Evolutionary conservation across 1,140 invertebrate genomes (phyloP), one percentile per base, ranked within the genome.

Genomic region (Monochamus saltuarius): DNA sequence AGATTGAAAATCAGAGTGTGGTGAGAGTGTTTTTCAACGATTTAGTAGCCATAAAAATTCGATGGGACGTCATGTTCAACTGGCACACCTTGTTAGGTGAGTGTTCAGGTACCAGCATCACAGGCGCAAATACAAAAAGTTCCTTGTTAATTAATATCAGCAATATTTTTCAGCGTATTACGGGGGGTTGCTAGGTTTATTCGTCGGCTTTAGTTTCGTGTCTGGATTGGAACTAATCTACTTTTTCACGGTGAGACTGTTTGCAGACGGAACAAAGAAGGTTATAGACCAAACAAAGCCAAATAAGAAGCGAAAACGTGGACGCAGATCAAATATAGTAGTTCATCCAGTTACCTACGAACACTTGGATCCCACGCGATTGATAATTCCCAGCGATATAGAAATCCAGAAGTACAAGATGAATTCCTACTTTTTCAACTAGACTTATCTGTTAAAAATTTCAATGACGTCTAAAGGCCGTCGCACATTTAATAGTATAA

Each of bases 141-240:
- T 60, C 35, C 39, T 57, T 22, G 14, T 19, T 19, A 17, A 45
- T n/a, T 52, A 37, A 16, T n/a, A 40, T 10, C 10, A 9, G 14
- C 9, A 14, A 47, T 59, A 61, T 53, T 62, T 69, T 73, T 7
- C 74, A 88, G 87, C 85, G 64, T 83, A 83, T n/a, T 86, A 87
- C 65, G 86, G 87, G 0, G 86, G 86, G 7, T 73, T 88, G 0
- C 66, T 88, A 0, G 83, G 85, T 14, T 69, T 88, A 16, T 85
- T 87, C 70, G 77, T 85, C 19, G 87, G 86, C 1, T 87, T 88
- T 67, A 87, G 85, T 47, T 77, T 88, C n/a, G 83, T 88, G 53
- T 84, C 85, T 0, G 81, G 79, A 1, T 82, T 87, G 39, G 87
- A 89, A 69, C 75, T 88, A 38, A 17, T 87, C 4, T 83, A 88